Evolutionary conservation across 1,140 invertebrate species (phyloP).

Genomic region (Cherax destructor): DNA sequence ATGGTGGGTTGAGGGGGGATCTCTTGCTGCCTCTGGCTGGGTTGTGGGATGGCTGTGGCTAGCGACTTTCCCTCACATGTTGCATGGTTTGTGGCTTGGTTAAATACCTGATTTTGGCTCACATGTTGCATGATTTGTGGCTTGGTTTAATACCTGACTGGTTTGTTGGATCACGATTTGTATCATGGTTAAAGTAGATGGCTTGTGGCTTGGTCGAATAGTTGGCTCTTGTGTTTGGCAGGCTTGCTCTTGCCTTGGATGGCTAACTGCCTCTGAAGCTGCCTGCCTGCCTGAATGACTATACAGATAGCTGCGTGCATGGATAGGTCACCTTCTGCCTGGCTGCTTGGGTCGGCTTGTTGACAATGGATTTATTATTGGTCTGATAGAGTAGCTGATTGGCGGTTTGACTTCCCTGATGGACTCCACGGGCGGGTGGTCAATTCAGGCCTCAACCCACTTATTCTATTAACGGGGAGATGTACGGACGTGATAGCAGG

Average conservation of each 20-base stretch:
- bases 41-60: too few species aligned
- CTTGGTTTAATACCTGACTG: background rate
- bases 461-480: slow-evolving; percentile 31
- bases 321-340: background rate
- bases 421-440: slow-evolving; percentile 22
- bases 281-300: background rate
- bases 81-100: background rate
- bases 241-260: too few species aligned
- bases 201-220: too few species aligned
- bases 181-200: too few species aligned
- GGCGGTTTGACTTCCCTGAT: slow-evolving; percentile 43
- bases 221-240: too few species aligned
- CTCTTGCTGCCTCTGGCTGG: too few species aligned
- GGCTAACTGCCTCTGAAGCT: too few species aligned
- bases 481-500: background rate
- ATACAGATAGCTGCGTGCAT: background rate
- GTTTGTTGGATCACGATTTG: too few species aligned
- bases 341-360: slow-evolving; percentile 12
- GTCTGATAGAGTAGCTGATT: slow-evolving; percentile 47
- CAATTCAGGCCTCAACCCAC: slow-evolving; percentile 19
- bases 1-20: background rate
- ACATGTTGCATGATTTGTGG: background rate
- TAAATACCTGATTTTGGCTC: background rate
- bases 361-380: slow-evolving; percentile 41
- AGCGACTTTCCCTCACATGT: background rate